Percentiles rank a stretch among this genome's conserved stretches.
Conservation (phyloP, 2,888 invertebrate genomes). For the Coelopa pilipes region DNA sequence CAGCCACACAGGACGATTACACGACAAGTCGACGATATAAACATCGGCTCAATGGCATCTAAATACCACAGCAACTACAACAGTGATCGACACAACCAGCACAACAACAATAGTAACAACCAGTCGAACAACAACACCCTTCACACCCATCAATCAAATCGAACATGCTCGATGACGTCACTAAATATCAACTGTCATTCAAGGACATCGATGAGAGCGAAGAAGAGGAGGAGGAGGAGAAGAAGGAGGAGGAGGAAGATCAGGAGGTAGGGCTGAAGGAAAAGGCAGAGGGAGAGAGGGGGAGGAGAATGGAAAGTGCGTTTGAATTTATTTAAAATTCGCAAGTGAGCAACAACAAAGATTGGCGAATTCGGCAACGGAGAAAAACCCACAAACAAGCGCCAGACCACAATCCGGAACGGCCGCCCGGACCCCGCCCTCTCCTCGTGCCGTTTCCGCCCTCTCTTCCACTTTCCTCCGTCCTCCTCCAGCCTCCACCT, state of each 20-base stretch:
- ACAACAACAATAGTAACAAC: neutral
- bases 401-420: neutral
- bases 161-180: slow-evolving; percentile 41
- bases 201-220: neutral
- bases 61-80: slow-evolving; percentile 12
- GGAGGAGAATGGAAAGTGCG: slow-evolving; percentile 36
- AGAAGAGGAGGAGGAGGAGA: neutral
- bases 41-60: slow-evolving; percentile 11
- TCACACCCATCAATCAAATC: slow-evolving; percentile 36
- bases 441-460: neutral
- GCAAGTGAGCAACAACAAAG: slow-evolving; percentile 51
- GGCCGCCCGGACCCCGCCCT: neutral
- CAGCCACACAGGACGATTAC: slow-evolving; percentile 4
- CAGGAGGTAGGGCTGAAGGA: neutral
- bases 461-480: neutral
- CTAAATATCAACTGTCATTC: slow-evolving; percentile 34
- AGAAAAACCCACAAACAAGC: slow-evolving; percentile 19
- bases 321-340: slow-evolving; percentile 51
- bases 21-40: slow-evolving; percentile 11
- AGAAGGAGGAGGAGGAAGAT: neutral
- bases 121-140: neutral
- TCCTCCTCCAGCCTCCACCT: neutral
- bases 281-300: neutral
- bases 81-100: neutral
- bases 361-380: neutral